Conservation (phyloP, 2,888 invertebrate genomes). For the Orthosia cruda region DNA sequence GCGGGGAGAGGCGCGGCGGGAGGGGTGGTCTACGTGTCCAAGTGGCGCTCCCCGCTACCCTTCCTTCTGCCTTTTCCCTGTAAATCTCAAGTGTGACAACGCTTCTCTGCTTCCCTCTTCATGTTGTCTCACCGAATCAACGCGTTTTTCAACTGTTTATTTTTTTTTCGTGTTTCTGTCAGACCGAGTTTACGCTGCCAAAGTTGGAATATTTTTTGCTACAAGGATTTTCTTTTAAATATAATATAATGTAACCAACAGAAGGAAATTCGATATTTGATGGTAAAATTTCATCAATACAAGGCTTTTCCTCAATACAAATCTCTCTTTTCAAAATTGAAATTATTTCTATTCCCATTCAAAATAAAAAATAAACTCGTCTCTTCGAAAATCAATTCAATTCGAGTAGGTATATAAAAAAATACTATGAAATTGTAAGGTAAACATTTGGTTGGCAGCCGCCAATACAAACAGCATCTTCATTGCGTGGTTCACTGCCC, state of each 20-base stretch:
- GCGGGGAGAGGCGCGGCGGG: conserved; percentile 71
- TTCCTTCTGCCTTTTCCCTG: conserved; percentile 77
- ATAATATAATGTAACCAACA: neutral
- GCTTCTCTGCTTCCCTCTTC: conserved; percentile 78
- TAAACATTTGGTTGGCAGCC: conserved; percentile 56
- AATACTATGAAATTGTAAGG: conserved; percentile 52
- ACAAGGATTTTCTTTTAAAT: neutral
- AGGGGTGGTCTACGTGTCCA: conserved; percentile 86
- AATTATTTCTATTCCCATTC: neutral
- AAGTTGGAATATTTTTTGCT: neutral
- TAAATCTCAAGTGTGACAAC: conserved; percentile 87
- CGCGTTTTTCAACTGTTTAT: conserved; percentile 76
- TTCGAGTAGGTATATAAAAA: conserved; percentile 35
- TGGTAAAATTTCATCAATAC: neutral
- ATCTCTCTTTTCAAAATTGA: neutral
- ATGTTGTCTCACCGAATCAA: conserved; percentile 78
- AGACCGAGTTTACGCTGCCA: conserved; percentile 14
- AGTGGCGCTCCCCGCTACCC: conserved; percentile 78
- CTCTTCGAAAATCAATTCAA: conserved; percentile 33
- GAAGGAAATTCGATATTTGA: neutral
- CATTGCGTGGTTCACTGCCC: conserved; percentile 73
- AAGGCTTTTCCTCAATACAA: neutral
- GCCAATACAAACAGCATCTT: conserved; percentile 76
- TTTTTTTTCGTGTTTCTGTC: conserved; percentile 69
- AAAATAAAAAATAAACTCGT: neutral